Base-by-base conservation (phyloP, 1,140 invertebrate species). In the Meloidogyne floridensis region DNA sequence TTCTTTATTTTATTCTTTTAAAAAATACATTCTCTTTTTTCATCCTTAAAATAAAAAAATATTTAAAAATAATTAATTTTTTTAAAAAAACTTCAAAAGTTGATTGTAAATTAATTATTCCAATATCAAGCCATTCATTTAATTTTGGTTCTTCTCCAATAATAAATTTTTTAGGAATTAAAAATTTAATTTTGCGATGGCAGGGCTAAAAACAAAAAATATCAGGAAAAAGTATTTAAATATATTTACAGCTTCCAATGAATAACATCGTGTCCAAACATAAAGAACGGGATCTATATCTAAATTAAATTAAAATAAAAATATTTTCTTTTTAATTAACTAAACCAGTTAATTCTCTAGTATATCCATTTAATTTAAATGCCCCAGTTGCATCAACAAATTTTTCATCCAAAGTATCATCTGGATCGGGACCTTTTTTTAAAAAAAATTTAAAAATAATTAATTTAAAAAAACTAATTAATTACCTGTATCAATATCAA, bases 401-500 rank as follows among this genome's bases (percentile, higher is more conserved):
- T 72, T 83, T 83, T 59, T 83, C 82, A 43, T 83, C 82, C 7
- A 83, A 75, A 65, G 82, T 83, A 18, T 83, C 82, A 59, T 83
- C 82, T 18, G 82, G 82, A 56, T 83, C 82, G 2, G 82, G 82
- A n/a, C 82, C 82, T 82, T 18, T 32, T 18, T 51, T 75, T 15
- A 6, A 69, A 42, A 70, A 54, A 47, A 43, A 51, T 51, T 73
- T 79, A 4, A 42, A 69, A 3, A n/a, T 4, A 76, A 74, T 78
- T 13, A 18, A 54, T 69, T 15, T 69, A 81, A 81, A 82, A 65
- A 72, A 47, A 32, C 32, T 32, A 56, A 53, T 9, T 18, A 82
- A 81, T n/a, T 15, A 82, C 81, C 81, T 69, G 81, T 83, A 32
- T 83, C 82, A 65, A 83, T 83, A 75, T 83, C 82, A 51, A 83